Conservation (phyloP, 2,113 vertebrate genomes). For the Protomyctophum bolini region DNA sequence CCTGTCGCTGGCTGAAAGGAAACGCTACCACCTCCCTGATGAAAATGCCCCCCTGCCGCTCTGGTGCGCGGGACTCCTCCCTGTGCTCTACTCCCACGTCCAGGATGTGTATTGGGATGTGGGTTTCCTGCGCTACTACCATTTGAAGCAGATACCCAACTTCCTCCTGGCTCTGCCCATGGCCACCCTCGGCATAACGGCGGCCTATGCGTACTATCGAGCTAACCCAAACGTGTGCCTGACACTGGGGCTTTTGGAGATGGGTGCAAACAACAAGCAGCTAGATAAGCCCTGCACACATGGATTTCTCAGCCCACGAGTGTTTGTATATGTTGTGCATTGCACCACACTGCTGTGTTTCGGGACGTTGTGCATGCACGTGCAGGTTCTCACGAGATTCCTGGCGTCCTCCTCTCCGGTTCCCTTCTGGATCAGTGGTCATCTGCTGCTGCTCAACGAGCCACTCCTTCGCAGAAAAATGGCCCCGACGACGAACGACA, state of each 20-base stretch:
- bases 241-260: slow-evolving; percentile 84
- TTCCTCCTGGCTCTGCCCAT: slow-evolving; percentile 92
- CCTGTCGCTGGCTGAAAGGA: slow-evolving; percentile 81
- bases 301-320: slow-evolving; percentile 83
- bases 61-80: slow-evolving; percentile 88
- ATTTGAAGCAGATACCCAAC: slow-evolving; percentile 90
- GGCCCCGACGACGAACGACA: too few species aligned
- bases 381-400: slow-evolving; percentile 97
- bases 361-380: slow-evolving; percentile 91
- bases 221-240: slow-evolving; percentile 85
- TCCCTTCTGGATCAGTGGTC: slow-evolving; percentile 91
- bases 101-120: slow-evolving; percentile 97
- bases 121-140: slow-evolving; percentile 92
- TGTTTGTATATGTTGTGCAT: slow-evolving; percentile 91
- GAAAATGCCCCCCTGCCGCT: slow-evolving; percentile 70
- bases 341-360: slow-evolving; percentile 80
- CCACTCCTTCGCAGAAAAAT: slow-evolving; percentile 73
- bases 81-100: slow-evolving; percentile 89
- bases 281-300: slow-evolving; percentile 67
- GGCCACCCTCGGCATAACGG: slow-evolving; percentile 78
- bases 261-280: slow-evolving; percentile 48
- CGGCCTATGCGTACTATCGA: slow-evolving; percentile 81
- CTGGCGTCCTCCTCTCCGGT: slow-evolving; percentile 90
- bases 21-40: slow-evolving; percentile 84
- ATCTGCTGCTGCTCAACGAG: slow-evolving; percentile 85